Evolutionary conservation across 2,113 vertebrate genomes (phyloP), one percentile per base, ranked within the genome.

Genomic region (Meleagris gallopavo): DNA sequence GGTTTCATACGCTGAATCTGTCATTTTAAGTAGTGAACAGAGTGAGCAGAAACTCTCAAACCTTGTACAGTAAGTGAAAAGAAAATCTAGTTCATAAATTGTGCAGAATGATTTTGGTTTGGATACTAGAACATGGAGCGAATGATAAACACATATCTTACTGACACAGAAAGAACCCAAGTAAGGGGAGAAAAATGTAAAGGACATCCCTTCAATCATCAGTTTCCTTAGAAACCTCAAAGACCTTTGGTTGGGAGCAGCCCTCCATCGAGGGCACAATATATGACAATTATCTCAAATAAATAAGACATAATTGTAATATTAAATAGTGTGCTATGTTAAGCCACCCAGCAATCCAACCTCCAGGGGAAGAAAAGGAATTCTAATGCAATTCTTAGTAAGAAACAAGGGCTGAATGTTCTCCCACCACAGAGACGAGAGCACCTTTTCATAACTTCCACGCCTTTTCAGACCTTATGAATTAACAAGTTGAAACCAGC

Each of bases 141-240:
- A 92, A 95, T 97, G 97, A 86, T 93, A 95, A 74, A 93, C 95
- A 97, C 95, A 97, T 95, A 97, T 97, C 95, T 97, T 97, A 97
- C 96, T 96, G 87, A 97, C 95, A 98, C 74, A 93, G 97, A 97
- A 98, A 98, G 95, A 98, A 98, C 97, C 97, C 97, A 96, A 97
- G 97, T 93, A 97, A 96, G 86, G 96, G 97, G 96, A 95, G 91
- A 89, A 96, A 97, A 94, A 92, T 96, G 97, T 97, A 96, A 97
- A 95, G 97, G 97, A 97, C 97, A 97, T 93, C 95, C 94, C 96
- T 98, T 98, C 96, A 95, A 98, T 97, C 97, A 97, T 95, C 97
- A 98, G 98, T 98, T 98, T 98, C 98, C 98, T 98, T 97, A 97
- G 97, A 98, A 98, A 98, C 98, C 94, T 98, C 97, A 97, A 97